A percentile compares a stretch with the other conserved stretches of the same genome.
Conservation (phyloP, 2,888 invertebrate genomes). For the Conus canariensis region DNA sequence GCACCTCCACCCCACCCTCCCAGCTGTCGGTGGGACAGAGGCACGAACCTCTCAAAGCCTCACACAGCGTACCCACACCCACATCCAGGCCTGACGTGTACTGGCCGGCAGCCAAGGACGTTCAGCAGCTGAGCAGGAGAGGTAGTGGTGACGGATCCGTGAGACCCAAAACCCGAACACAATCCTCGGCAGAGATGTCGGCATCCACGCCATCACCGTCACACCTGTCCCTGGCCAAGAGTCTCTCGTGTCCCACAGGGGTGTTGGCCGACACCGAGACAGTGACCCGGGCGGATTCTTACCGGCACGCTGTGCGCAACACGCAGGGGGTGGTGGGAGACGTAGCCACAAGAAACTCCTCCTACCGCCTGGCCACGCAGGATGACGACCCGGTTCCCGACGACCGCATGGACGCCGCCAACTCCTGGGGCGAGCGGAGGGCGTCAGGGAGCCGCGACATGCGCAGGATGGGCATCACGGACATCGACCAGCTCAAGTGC, state of each 20-base stretch:
- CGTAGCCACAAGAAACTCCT: slow-evolving; percentile 57
- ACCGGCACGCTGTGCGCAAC: slow-evolving; percentile 66
- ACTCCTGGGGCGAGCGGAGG: slow-evolving; percentile 51
- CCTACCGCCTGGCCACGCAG: slow-evolving; percentile 65
- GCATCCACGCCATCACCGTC: neutral
- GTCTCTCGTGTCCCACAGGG: slow-evolving; percentile 40
- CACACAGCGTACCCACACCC: neutral
- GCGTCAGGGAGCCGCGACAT: slow-evolving; percentile 56
- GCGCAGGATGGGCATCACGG: slow-evolving; percentile 69
- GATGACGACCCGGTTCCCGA: slow-evolving; percentile 54
- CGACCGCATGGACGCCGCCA: slow-evolving; percentile 56
- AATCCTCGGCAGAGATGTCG: neutral
- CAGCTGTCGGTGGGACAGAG: slow-evolving; percentile 37
- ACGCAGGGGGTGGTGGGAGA: slow-evolving; percentile 60
- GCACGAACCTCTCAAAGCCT: slow-evolving; percentile 37
- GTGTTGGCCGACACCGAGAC: slow-evolving; percentile 40
- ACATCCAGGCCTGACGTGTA: slow-evolving; percentile 65
- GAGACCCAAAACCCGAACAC: slow-evolving; percentile 20
- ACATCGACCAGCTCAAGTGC: slow-evolving; percentile 68
- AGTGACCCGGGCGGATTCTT: slow-evolving; percentile 67
- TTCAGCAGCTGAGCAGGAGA: neutral
- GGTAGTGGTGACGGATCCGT: slow-evolving; percentile 33
- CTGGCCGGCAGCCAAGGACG: slow-evolving; percentile 61
- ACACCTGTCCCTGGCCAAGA: slow-evolving; percentile 42
- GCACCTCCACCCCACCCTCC: slow-evolving; percentile 31